These are phyloP conservation scores for Lasiurus cinereus DNA, from an alignment of 2,113 vertebrate species.

Conservation along the genomic window DNA sequence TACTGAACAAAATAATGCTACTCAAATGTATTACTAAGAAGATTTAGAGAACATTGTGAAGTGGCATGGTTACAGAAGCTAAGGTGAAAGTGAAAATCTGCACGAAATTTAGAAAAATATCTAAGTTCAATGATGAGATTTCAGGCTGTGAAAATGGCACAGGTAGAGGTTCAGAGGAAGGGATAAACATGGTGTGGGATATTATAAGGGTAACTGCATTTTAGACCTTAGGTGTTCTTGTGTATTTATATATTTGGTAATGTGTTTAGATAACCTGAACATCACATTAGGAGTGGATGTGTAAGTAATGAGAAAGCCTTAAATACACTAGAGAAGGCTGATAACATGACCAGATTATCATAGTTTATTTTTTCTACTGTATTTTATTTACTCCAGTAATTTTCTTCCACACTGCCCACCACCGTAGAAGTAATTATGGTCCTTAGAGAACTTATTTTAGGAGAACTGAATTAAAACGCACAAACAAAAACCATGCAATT, in stretches of 20 bases:
- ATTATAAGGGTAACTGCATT: neutral
- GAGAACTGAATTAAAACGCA: neutral
- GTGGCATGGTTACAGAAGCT: neutral
- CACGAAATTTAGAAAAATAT: neutral
- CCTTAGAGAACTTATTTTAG: neutral
- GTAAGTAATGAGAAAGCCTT: neutral
- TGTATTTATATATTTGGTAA: neutral
- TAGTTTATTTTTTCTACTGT: neutral
- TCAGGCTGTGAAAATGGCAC: neutral
- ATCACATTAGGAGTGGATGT: neutral
- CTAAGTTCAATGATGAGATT: neutral
- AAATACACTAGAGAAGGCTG: neutral
- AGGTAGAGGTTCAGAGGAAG: neutral
- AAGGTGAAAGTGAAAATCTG: neutral
- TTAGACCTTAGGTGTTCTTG: neutral
- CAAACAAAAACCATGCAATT: neutral
- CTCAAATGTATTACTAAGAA: neutral
- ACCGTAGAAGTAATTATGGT: neutral
- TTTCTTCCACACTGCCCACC: neutral
- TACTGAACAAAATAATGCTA: neutral
- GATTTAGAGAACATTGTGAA: neutral
- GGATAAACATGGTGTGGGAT: neutral
- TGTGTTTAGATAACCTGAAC: neutral
- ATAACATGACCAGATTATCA: neutral
- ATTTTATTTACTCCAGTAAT: neutral